Evolutionary conservation across 2,888 invertebrate species (phyloP), one percentile per base, ranked within the genome.

Genomic region (Trileptium ribeirensis): DNA sequence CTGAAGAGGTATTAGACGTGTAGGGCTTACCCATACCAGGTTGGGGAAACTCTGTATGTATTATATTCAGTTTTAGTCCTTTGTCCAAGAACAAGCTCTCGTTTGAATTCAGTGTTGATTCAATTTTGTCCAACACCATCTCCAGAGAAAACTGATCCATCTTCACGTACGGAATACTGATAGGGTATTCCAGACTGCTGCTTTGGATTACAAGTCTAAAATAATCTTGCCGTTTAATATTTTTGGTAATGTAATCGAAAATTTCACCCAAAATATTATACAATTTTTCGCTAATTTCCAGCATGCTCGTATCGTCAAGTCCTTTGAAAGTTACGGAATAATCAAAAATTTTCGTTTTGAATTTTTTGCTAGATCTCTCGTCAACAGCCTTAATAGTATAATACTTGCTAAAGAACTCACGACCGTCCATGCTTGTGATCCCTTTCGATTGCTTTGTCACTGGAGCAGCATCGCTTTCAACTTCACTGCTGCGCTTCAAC

Each of bases 41-140:
- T 36, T 34, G 34, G 3, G 37, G 77, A 75, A 75, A 75, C 29
- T 33, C n/a, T 38, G 77, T 75, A n/a, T 75, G 77, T 37, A 75
- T 24, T 3, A 75, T 37, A 75, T 75, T 75, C 37, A 75, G n/a
- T 37, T 75, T n/a, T 34, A 36, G 29, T 3, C 38, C 36, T 38
- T n/a, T 36, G 37, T 75, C 77, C 36, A 75, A 38, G 34, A n/a
- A 37, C 36, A 75, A 38, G 34, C 39, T 38, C n/a, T 75, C 77
- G 39, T 75, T 75, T 8, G 34, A 34, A 38, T 75, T 75, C n/a
- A 75, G 39, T 19, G 77, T 75, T n/a, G 36, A 24, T 75, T 38
- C 77, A 34, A 75, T 75, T 75, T 39, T n/a, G n/a, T n/a, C n/a
- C n/a, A n/a, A n/a, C n/a, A n/a, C n/a, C n/a, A n/a, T n/a, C n/a